Evolutionary conservation across 2,888 invertebrate species (phyloP).

Genomic region (Bombyx huttoni): DNA sequence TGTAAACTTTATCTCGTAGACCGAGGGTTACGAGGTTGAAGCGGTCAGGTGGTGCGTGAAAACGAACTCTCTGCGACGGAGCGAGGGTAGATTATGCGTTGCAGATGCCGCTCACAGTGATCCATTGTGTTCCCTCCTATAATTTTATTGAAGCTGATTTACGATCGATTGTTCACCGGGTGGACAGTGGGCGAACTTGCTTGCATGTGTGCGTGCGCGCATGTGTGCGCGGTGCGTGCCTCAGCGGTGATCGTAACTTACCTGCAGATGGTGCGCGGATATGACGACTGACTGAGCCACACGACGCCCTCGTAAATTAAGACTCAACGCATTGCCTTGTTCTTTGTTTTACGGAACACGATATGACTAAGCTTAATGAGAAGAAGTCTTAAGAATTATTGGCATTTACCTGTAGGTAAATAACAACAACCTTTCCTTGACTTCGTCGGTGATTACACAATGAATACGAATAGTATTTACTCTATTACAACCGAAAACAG

Average conservation of each 20-base stretch:
- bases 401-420: not conserved
- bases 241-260: conserved; percentile 17
- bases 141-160: conserved; percentile 73
- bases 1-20: conserved; percentile 66
- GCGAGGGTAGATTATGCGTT: conserved; percentile 51
- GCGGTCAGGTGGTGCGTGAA: conserved; percentile 46
- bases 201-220: conserved; percentile 49
- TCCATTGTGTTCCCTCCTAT: conserved; percentile 71
- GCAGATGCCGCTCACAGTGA: conserved; percentile 48
- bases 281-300: conserved; percentile 37
- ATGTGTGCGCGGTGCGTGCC: conserved; percentile 40
- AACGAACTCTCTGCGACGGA: conserved; percentile 52
- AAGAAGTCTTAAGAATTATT: not conserved
- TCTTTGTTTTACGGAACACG: conserved; percentile 45
- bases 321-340: conserved; percentile 45
- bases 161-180: conserved; percentile 70
- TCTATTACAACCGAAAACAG: no score
- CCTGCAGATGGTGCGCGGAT: conserved; percentile 62
- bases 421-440: not conserved
- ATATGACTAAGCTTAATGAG: not conserved
- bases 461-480: no score
- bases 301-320: conserved; percentile 64
- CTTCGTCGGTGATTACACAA: not conserved
- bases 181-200: conserved; percentile 53
- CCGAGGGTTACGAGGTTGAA: conserved; percentile 43